Evolutionary conservation across 2,113 vertebrate genomes (phyloP).

Genomic region (Cepphus grylle): DNA sequence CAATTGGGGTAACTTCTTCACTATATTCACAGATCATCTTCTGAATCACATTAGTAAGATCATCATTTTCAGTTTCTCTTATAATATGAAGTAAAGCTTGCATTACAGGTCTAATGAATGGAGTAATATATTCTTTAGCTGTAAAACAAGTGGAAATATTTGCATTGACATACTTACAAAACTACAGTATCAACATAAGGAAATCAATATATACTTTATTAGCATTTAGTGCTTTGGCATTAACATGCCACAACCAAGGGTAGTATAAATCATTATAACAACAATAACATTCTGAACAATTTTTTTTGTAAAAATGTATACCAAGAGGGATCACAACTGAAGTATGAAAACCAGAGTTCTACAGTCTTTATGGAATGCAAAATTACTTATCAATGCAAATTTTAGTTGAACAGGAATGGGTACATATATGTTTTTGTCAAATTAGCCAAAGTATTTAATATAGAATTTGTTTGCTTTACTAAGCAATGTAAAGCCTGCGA

Average conservation of each 20-base stretch:
- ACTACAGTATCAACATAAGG: not conserved
- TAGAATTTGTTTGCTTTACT: not conserved
- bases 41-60: slow-evolving; percentile 98
- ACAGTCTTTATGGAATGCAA: not conserved
- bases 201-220: not conserved
- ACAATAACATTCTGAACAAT: not conserved
- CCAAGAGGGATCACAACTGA: not conserved
- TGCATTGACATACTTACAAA: not conserved
- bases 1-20: slow-evolving; percentile 97
- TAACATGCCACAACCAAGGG: not conserved
- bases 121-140: slow-evolving; percentile 98
- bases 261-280: not conserved
- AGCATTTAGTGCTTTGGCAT: not conserved
- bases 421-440: not conserved
- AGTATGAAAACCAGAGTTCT: not conserved
- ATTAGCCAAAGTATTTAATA: not conserved
- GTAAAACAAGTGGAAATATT: not conserved
- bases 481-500: not conserved
- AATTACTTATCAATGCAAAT: not conserved
- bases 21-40: slow-evolving; percentile 99
- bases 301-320: not conserved
- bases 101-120: slow-evolving; percentile 97
- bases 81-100: slow-evolving; percentile 98
- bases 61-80: slow-evolving; percentile 97
- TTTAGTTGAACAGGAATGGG: not conserved